Base-by-base conservation (phyloP, 2,888 invertebrate genomes). In the Lomographa bimaculata region DNA sequence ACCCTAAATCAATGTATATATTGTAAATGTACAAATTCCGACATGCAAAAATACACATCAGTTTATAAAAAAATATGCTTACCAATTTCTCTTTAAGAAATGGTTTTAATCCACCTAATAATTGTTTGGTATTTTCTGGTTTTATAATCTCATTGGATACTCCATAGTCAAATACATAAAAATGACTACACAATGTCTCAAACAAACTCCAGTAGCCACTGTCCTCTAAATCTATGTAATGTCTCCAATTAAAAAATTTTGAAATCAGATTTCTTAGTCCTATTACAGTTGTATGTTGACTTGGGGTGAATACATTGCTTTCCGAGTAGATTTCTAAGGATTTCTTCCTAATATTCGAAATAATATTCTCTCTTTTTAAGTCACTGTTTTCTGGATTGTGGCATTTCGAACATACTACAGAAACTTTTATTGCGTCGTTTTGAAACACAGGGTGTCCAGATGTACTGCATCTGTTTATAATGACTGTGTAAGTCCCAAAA, bases 191-290 rank as follows among this genome's bases (percentile, higher is more conserved):
- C 7, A 86, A 46, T 19, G 72, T 60, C 9, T 50, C 55, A 19
- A 83, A 61, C 7, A 87, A 54, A 9, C 62, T 52, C 78, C 83
- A 83, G 50, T 71, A 81, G 4, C 70, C 68, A 49, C 50, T 63
- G 5, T 61, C 56, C 24, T 65, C 65, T 24, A 81, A 30, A 37
- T 78, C 62, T 5, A 42, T 14, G 57, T 84, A 84, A 7, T 77
- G 67, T 14, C 71, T 79, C 36, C 54, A 53, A 55, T 84, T 82
- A 29, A 89, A 57, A 56, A 89, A 89, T 51, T 81, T 86, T 1
- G 63, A 60, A 49, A 85, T 71, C 30, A 89, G 52, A 35, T 48
- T 71, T 45, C 58, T 75, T 1, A 81, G 40, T 1, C 72, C 75
- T 46, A 47, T 61, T n/a, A 59, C 45, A 8, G 63, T 75, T 2